These are phyloP conservation scores for Plodia interpunctella DNA, from an alignment of 1,140 invertebrate genomes.

Conservation along the genomic window DNA sequence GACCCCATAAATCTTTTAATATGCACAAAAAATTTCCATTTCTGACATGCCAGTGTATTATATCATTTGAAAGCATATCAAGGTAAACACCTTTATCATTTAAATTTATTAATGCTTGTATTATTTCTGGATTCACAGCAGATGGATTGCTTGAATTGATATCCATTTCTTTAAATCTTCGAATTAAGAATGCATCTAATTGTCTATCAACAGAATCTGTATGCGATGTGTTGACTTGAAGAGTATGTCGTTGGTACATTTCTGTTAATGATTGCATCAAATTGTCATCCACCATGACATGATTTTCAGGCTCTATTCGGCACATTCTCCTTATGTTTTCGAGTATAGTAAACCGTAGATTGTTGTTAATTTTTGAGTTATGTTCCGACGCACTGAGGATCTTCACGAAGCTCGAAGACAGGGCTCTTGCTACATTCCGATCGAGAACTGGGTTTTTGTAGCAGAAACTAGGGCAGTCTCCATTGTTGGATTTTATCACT, in stretches of 20 bases:
- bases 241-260: constrained; percentile 31
- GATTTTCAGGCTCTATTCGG: constrained; percentile 36
- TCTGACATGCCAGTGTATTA: constrained; percentile 44
- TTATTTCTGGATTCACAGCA: constrained; percentile 43
- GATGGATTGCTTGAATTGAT: constrained; percentile 28
- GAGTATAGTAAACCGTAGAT: constrained; percentile 37
- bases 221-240: not conserved
- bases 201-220: constrained; percentile 23
- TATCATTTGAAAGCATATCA: constrained; percentile 31
- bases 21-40: constrained; percentile 28
- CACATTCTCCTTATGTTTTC: constrained; percentile 52
- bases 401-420: constrained; percentile 54
- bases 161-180: constrained; percentile 35
- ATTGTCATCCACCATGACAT: constrained; percentile 41
- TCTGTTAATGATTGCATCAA: constrained; percentile 35
- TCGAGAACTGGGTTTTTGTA: constrained; percentile 53
- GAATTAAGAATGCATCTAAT: constrained; percentile 49
- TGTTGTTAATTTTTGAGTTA: constrained; percentile 36
- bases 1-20: constrained; percentile 31
- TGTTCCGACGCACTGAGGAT: constrained; percentile 39
- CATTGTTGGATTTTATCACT: constrained; percentile 39
- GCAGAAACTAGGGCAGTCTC: constrained; percentile 37
- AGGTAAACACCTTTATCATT: constrained; percentile 30
- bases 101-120: constrained; percentile 55
- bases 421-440: constrained; percentile 41